These are phyloP conservation scores for Caenorhabditis japonica DNA, from an alignment of 2,888 invertebrate species.

Conservation along the genomic window DNA sequence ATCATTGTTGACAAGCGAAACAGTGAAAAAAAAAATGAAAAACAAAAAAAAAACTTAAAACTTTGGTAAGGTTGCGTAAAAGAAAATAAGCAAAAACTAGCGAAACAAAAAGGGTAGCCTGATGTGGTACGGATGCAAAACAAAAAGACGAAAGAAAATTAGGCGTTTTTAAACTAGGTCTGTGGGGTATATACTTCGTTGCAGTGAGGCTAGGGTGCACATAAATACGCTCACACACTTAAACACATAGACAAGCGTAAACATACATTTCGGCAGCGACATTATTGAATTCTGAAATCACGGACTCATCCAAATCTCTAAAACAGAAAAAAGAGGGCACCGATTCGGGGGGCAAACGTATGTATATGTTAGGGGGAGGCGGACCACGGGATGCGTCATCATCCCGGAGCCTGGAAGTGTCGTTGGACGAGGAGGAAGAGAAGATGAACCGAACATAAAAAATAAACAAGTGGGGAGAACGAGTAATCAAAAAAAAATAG, in stretches of 20 bases:
- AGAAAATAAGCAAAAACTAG: constrained; percentile 11
- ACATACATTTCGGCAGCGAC: constrained; percentile 52
- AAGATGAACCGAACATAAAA: neutral
- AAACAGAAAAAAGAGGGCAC: constrained; percentile 38
- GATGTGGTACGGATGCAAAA: constrained; percentile 15
- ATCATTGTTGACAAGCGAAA: too few species aligned
- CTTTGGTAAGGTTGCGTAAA: too few species aligned
- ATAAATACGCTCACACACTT: neutral
- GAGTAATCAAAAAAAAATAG: too few species aligned
- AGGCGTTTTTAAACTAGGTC: constrained; percentile 24
- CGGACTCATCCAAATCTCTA: constrained; percentile 47
- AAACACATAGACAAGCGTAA: constrained; percentile 31
- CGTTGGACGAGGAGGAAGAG: constrained; percentile 21
- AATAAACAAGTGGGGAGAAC: too few species aligned
- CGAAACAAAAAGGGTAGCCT: constrained; percentile 28
- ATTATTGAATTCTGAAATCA: constrained; percentile 52
- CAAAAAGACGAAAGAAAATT: constrained; percentile 5
- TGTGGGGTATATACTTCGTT: neutral
- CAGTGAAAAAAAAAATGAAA: too few species aligned
- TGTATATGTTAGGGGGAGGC: constrained; percentile 12
- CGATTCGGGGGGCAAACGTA: constrained; percentile 9
- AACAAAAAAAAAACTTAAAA: too few species aligned
- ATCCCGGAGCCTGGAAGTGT: constrained; percentile 6
- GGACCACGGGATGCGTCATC: constrained; percentile 35
- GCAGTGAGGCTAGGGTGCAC: constrained; percentile 10